Base-by-base conservation (phyloP, 1,140 invertebrate genomes). In the Drosophila punjabiensis region DNA sequence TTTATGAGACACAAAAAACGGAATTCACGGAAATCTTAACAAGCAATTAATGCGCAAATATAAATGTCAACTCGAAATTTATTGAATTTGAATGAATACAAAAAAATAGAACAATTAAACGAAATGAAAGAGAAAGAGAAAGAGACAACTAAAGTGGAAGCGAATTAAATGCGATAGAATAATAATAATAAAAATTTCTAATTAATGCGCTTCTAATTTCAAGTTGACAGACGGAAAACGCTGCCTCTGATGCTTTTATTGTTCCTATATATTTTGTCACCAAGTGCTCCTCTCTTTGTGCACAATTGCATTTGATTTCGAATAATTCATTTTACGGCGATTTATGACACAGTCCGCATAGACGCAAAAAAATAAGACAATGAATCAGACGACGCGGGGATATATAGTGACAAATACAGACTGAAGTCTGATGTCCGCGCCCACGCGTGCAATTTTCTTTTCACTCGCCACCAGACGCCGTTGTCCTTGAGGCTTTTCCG, bases 141-240 rank as follows among this genome's bases (percentile, higher is more conserved):
- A 60, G 48, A 61, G 55, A 43, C 30, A 35, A 35, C 28, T 37
- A 50, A 60, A 80, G 65, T 68, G 62, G 61, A 50, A 62, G 47
- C 43, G 41, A 61, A 70, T 53, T 43, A 73, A 70, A 52, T 73
- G 68, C 70, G 32, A 32, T 13, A 61, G 53, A 85, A 82, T 90
- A 89, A 41, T 89, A 89, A 39, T 39, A 58, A 89, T 89, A 89
- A 77, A 86, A 75, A 90, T 77, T 76, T 90, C 82, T 90, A 89
- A 89, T 89, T 89, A 89, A 89, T 89, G 86, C 86, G 86, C 86
- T 82, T 89, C 86, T 89, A 86, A 90, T 89, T 85, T 85, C 82
- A 67, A 56, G 58, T 63, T 81, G 85, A 89, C 85, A 88, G 79
- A 89, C 85, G 85, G 85, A 90, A 89, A 75, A 64, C 79, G 53